Base-by-base conservation (phyloP, 2,113 vertebrate genomes). In the Salvelinus sp. region DNA sequence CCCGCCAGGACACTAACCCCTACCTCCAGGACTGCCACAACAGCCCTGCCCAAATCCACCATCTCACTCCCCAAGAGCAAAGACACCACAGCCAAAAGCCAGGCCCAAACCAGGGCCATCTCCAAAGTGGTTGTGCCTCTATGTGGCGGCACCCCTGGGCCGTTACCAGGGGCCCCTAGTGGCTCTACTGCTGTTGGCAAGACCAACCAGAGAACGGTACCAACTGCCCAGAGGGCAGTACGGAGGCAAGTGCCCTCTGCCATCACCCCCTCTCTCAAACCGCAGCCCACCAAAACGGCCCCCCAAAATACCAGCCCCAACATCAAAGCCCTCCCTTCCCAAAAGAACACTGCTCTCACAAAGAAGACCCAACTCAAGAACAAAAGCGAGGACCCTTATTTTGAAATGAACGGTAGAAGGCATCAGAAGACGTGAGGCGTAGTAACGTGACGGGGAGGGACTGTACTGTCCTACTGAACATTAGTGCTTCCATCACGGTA, bases 361-460 rank as follows among this genome's bases (percentile, higher is more conserved):
- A 87, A 78, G 70, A 83, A 86, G 69, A 79, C 83, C 0, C 82
- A 70, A 2, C 3, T 54, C 48, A 85, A 77, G 2, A 84, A 72
- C 69, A 95, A 92, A 72, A 91, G 87, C 0, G 95, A 93, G 70
- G 93, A 96, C 62, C 88, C 93, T 72, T 97, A 97, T 78, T 98
- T 97, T 82, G 95, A 96, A 86, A 96, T 97, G 95, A 91, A 90
- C 27, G 95, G 90, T 83, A 95, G 95, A 89, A 94, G 94, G 71
- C 86, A 44, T 44, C 38, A 76, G 70, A 91, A 81, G 79, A 88
- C 81, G n/a, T 62, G 58, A 62, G n/a, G 2, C n/a, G 6, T 22
- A 62, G 58, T 62, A 54, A 54, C 2, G 38, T 44, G 7, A 44
- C 2, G 2, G 38, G 38, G 38, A 44, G 2, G 38, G 38, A 44